Base-by-base conservation (phyloP, 2,888 invertebrate species). In the Lithophane ornitopus region DNA sequence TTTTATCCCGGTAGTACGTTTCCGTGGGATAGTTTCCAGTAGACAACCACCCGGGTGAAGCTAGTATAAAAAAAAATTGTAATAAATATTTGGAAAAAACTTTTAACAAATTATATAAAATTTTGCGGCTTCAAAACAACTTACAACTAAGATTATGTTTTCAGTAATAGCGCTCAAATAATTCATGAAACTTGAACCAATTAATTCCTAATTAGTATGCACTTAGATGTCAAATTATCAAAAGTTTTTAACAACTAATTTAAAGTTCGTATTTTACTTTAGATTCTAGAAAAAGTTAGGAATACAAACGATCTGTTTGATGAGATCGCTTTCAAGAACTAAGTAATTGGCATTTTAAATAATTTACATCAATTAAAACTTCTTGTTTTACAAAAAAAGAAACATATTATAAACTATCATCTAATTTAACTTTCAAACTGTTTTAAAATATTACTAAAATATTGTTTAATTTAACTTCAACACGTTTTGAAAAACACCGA, bases 171-270 rank as follows among this genome's bases (percentile, higher is more conserved):
- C 52, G 12, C 28, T 62, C n/a, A 39, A 67, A 56, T 74, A 62
- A 74, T 72, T 73, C 28, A 12, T 54, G 39, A 80, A 81, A 59
- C 70, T 79, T 62, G 14, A 79, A 63, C 76, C 68, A 74, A 81
- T 83, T 86, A 72, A n/a, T 66, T 68, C 26, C 54, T 76, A 66
- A 81, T 73, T 75, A 76, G 41, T 68, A 62, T 74, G 70, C 82
- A 78, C 73, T 80, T 59, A 70, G 54, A 77, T 62, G 62, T 75
- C 56, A 67, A 76, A 75, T 74, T 63, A 69, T 75, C 28, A 46
- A 73, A 84, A 74, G 56, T 80, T 78, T 78, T 63, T 72, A 59
- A 82, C 54, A 62, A 78, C 59, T 75, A 73, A 80, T 78, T 86
- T 67, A 81, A 81, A 78, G 54, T 81, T 78, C 2, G 54, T 52